Evolutionary conservation across 2,888 invertebrate species (phyloP).

Genomic region (Aphrophora alni): DNA sequence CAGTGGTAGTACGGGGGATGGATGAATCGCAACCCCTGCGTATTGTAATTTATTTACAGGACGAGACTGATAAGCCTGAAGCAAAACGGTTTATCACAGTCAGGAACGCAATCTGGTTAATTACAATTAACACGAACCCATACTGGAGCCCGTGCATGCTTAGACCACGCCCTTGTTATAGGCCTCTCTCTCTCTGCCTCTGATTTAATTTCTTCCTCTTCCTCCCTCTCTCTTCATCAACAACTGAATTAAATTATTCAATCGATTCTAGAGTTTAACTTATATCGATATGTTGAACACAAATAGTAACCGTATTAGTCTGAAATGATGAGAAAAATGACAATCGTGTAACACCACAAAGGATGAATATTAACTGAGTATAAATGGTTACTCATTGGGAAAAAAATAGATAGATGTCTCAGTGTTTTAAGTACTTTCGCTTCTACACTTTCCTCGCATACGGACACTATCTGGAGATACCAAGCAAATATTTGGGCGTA

Average conservation of each 20-base stretch:
- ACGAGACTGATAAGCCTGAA: constrained; percentile 46
- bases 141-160: constrained; percentile 5
- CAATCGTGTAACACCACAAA: too few relatives aligned
- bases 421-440: too few relatives aligned
- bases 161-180: background rate
- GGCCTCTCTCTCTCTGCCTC: background rate
- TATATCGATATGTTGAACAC: too few relatives aligned
- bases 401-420: too few relatives aligned
- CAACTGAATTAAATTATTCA: constrained; percentile 4
- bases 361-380: too few relatives aligned
- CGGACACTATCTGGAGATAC: too few relatives aligned
- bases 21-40: background rate
- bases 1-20: too few relatives aligned
- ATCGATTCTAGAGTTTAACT: background rate
- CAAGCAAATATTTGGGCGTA: too few relatives aligned
- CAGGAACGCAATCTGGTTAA: constrained; percentile 47
- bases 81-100: constrained; percentile 48
- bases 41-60: constrained; percentile 48
- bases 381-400: too few relatives aligned
- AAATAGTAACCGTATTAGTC: too few relatives aligned
- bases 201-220: background rate
- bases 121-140: constrained; percentile 48
- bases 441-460: too few relatives aligned
- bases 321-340: too few relatives aligned
- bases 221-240: background rate